Base-by-base conservation (phyloP, 2,888 invertebrate genomes). In the Tromatobia lineatoria region DNA sequence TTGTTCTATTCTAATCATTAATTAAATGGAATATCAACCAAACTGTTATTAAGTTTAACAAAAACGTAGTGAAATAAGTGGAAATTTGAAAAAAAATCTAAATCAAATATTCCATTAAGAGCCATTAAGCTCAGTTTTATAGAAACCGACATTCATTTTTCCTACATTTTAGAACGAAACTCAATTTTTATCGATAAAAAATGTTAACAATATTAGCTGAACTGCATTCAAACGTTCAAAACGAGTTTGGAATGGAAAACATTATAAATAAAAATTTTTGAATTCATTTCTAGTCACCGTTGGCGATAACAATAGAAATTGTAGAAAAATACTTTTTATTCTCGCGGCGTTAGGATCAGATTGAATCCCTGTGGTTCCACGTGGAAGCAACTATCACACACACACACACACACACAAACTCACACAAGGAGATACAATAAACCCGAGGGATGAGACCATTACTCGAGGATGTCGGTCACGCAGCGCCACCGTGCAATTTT, bases 401-500 rank as follows among this genome's bases (percentile, higher is more conserved):
- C 3, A 34, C 25, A 66, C 34, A 42, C 20, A 45, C 45, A n/a
- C 23, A 2, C 23, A 2, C 59, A 42, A 4, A 29, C 42, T n/a
- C n/a, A 59, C 23, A 47, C 29, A 18, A 10, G 61, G n/a, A 6
- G 10, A 15, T 54, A 54, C 25, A 18, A 4, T 20, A 29, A 29
- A 15, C 45, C 52, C 25, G 7, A 18, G 42, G 38, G 64, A 76
- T 29, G 76, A 67, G 76, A 20, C 67, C 67, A 67, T 69, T 59
- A 69, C 38, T 59, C 69, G 57, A 52, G 59, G 47, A 69, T 61
- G 69, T 70, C 69, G 29, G 78, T 79, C 61, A 64, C 78, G 42
- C 61, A 18, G 71, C 64, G 64, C 38, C 42, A 61, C 18, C 61
- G 18, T 42, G 70, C 29, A 45, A 75, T 71, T 70, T n/a, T 64